Conservation (phyloP, 2,113 vertebrate genomes). For the Protobothrops flavoviridis region DNA sequence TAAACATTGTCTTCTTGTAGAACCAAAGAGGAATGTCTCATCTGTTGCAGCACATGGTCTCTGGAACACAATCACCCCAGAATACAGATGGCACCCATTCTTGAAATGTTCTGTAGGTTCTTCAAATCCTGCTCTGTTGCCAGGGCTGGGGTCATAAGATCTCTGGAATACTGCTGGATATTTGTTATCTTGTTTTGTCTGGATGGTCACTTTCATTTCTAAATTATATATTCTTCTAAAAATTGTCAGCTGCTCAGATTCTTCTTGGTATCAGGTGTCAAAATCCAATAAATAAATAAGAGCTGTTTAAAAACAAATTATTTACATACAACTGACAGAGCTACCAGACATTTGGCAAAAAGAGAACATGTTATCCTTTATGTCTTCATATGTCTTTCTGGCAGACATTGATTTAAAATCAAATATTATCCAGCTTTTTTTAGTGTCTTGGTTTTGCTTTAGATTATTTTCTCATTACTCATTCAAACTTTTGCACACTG, state of each 20-base stretch:
- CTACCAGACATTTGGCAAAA: background rate
- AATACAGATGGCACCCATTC: background rate
- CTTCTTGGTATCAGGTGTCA: background rate
- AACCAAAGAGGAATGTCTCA: background rate
- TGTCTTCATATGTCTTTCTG: background rate
- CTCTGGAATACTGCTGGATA: background rate
- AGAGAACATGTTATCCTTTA: background rate
- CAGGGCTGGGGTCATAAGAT: background rate
- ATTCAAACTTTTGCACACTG: background rate
- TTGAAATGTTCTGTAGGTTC: background rate
- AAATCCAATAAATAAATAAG: background rate
- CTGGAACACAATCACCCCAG: background rate
- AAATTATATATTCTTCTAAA: background rate
- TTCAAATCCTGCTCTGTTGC: background rate
- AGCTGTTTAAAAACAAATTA: background rate
- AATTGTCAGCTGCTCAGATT: background rate
- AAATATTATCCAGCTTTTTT: background rate
- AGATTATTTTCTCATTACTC: background rate
- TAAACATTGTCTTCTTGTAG: background rate
- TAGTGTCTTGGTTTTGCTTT: background rate
- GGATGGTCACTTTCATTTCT: background rate
- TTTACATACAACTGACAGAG: background rate
- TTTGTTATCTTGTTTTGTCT: background rate
- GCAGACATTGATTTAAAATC: background rate
- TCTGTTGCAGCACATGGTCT: background rate